A percentile compares a stretch with the other conserved stretches of the same genome.
These are phyloP conservation scores for Scaptomyza cyrtandrae DNA, from an alignment of 2,888 invertebrate species.

Conservation along the genomic window DNA sequence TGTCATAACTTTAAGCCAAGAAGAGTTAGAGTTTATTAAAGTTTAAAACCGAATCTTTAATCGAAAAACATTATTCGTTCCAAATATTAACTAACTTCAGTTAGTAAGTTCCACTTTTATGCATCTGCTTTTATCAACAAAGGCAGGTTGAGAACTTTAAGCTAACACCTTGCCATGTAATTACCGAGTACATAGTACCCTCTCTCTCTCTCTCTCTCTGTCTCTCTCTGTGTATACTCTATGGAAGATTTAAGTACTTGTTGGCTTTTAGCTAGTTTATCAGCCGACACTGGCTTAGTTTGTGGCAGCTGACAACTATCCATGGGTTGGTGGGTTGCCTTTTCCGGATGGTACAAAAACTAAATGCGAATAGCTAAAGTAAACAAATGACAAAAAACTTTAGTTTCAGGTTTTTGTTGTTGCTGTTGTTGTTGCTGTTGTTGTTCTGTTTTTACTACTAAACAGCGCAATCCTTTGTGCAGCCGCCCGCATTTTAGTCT, in stretches of 20 bases:
- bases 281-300: constrained; percentile 49
- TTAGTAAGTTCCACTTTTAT: neutral
- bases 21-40: too few relatives aligned
- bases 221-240: neutral
- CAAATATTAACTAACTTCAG: too few relatives aligned
- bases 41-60: too few relatives aligned
- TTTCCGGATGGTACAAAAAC: constrained; percentile 43
- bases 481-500: constrained; percentile 60
- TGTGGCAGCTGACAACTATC: constrained; percentile 70
- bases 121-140: neutral
- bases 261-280: constrained; percentile 36
- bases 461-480: constrained; percentile 67
- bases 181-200: constrained; percentile 26
- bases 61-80: too few relatives aligned
- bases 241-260: constrained; percentile 45
- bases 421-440: constrained; percentile 33
- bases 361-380: constrained; percentile 62
- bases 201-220: constrained; percentile 1
- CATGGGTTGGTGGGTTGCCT: constrained; percentile 30
- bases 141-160: neutral
- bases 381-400: constrained; percentile 67
- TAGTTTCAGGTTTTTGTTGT: constrained; percentile 15
- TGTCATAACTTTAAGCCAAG: neutral
- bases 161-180: constrained; percentile 43
- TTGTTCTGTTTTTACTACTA: constrained; percentile 55